Percentiles rank a stretch among this genome's conserved stretches.
phyloP scores from a whole-genome alignment of 2,888 invertebrate species.

The Cephonodes hylas region DNA sequence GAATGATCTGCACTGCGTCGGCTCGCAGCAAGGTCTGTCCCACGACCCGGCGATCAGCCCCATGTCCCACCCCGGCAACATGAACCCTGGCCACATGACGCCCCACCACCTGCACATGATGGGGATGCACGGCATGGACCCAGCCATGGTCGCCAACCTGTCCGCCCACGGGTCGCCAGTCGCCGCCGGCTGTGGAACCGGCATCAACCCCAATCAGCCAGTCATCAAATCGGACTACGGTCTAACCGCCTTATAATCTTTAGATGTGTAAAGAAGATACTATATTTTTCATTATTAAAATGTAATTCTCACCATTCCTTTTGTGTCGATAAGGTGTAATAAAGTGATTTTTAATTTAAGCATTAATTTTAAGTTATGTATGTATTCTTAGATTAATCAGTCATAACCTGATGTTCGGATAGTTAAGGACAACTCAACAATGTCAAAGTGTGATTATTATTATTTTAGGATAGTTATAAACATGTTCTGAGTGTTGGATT shows the following conservation, averaged over 20 bases:
- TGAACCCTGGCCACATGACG: constrained; percentile 80
- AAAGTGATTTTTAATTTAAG: constrained; percentile 71
- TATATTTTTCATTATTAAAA: constrained; percentile 74
- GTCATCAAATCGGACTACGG: constrained; percentile 94
- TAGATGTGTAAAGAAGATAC: constrained; percentile 68
- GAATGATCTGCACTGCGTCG: constrained; percentile 82
- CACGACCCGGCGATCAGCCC: constrained; percentile 78
- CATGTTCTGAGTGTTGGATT: constrained; percentile 63
- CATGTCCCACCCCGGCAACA: constrained; percentile 69
- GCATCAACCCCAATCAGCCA: constrained; percentile 69
- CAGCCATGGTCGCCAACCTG: constrained; percentile 73
- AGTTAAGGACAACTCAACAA: constrained; percentile 77
- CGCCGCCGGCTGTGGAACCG: constrained; percentile 72
- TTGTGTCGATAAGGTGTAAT: constrained; percentile 71
- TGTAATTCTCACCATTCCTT: constrained; percentile 76
- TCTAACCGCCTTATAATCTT: constrained; percentile 86
- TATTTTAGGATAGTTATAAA: constrained; percentile 69
- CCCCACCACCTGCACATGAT: constrained; percentile 75
- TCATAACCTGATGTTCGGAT: constrained; percentile 75
- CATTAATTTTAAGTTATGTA: constrained; percentile 63
- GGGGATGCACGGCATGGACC: constrained; percentile 74
- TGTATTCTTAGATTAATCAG: constrained; percentile 68
- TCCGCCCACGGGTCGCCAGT: constrained; percentile 80
- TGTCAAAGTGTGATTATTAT: constrained; percentile 80
- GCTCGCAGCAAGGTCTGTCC: constrained; percentile 72